Conservation (phyloP, 2,797 vertebrate species). For the Eleutherodactylus coqui region DNA sequence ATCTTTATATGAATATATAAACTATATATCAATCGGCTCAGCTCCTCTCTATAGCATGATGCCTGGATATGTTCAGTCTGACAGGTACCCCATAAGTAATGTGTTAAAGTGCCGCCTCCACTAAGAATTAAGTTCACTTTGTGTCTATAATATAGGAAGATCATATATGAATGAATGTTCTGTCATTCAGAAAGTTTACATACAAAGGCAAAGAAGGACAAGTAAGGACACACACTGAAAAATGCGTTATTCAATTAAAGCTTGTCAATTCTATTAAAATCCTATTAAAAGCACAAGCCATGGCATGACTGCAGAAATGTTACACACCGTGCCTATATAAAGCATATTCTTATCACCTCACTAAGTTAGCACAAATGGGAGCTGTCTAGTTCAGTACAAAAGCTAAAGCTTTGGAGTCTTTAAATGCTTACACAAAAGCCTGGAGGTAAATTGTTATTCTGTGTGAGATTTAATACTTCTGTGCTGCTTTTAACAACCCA, state of each 20-base stretch:
- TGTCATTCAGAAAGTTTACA: constrained; percentile 13
- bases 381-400: constrained; percentile 18
- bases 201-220: constrained; percentile 43
- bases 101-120: too few relatives aligned
- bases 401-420: constrained; percentile 31
- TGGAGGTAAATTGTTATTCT: constrained; percentile 40
- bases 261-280: constrained; percentile 44
- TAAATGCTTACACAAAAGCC: constrained; percentile 49
- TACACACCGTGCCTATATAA: constrained; percentile 24
- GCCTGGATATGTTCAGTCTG: too few relatives aligned
- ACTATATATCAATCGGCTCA: too few relatives aligned
- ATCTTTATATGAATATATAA: too few relatives aligned
- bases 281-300: constrained; percentile 46
- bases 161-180: constrained; percentile 21
- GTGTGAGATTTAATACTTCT: constrained; percentile 41
- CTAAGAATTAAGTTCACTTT: background rate
- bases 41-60: too few relatives aligned
- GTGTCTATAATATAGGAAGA: constrained; percentile 25
- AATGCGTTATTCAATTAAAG: constrained; percentile 48
- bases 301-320: constrained; percentile 43
- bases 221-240: constrained; percentile 56
- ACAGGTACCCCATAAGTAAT: too few relatives aligned
- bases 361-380: constrained; percentile 28
- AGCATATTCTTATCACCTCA: constrained; percentile 18
- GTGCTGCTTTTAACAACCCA: constrained; percentile 28